These are phyloP conservation scores for Dipodomys stephensi DNA, from an alignment of 2,113 vertebrate species.

Conservation along the genomic window DNA sequence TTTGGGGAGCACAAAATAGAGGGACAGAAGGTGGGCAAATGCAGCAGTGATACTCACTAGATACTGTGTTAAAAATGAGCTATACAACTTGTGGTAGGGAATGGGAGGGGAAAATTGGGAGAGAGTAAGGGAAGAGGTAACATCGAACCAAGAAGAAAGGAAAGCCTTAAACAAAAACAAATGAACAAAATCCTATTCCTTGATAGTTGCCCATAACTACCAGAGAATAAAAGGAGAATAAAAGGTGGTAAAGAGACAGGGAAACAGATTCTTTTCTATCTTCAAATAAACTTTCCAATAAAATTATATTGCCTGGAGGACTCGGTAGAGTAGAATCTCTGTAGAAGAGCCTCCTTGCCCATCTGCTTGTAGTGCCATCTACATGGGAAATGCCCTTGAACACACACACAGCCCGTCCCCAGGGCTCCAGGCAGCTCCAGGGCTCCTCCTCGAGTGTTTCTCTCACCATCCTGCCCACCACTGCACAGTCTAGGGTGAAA, in stretches of 20 bases:
- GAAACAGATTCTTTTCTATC: neutral
- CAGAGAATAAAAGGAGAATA: neutral
- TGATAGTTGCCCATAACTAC: too few species aligned
- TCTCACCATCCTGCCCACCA: neutral
- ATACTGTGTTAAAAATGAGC: too few species aligned
- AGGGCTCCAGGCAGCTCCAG: too few species aligned
- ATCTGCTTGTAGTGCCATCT: neutral
- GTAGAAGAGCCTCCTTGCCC: neutral
- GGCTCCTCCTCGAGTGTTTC: neutral
- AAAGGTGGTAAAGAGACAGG: neutral
- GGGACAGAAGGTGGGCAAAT: too few species aligned
- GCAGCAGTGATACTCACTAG: too few species aligned
- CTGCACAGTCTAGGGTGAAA: neutral
- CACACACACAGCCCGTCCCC: neutral
- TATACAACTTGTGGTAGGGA: too few species aligned
- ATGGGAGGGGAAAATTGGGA: too few species aligned
- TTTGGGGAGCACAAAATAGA: too few species aligned
- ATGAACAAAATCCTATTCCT: too few species aligned
- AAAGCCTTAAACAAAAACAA: too few species aligned
- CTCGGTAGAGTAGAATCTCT: neutral
- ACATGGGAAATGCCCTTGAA: neutral
- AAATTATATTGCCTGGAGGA: neutral
- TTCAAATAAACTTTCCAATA: neutral
- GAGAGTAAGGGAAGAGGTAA: too few species aligned
- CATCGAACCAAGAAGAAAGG: neutral